Conservation (phyloP, 2,888 invertebrate genomes). For the Actias luna region DNA sequence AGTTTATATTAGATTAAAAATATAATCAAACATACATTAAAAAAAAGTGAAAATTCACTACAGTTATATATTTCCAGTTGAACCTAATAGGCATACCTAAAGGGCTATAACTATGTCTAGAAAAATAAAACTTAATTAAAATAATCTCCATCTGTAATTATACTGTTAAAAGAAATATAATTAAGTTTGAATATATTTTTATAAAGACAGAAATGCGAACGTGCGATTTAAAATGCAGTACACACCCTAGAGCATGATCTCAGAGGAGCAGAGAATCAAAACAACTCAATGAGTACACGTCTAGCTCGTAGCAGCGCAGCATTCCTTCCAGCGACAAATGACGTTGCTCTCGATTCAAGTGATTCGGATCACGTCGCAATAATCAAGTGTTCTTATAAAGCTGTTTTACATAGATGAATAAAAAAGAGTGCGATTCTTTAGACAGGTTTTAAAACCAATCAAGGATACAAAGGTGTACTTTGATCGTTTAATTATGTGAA, state of each 20-base stretch:
- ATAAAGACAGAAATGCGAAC: not conserved
- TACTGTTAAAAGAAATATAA: not conserved
- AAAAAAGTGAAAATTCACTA: too few relatives aligned
- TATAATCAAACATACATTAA: too few relatives aligned
- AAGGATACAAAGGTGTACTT: too few relatives aligned
- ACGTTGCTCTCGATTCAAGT: constrained; percentile 10
- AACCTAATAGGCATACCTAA: too few relatives aligned
- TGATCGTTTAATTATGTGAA: too few relatives aligned
- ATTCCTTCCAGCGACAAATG: constrained; percentile 13
- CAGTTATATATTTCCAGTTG: too few relatives aligned
- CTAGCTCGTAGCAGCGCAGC: constrained; percentile 4
- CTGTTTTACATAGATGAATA: constrained; percentile 21
- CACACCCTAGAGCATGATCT: not conserved
- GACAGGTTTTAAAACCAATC: not conserved
- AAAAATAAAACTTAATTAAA: not conserved
- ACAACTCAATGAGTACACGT: constrained; percentile 16
- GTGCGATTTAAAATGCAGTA: constrained; percentile 1
- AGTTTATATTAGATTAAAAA: too few relatives aligned
- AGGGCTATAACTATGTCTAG: not conserved
- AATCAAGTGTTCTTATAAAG: constrained; percentile 39
- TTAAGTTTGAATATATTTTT: not conserved
- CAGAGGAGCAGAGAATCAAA: constrained; percentile 11
- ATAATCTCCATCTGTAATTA: not conserved
- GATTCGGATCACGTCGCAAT: constrained; percentile 35
- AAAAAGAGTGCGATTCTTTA: constrained; percentile 25